These are phyloP conservation scores for Dysdera silvatica DNA, from an alignment of 1,140 invertebrate genomes.

Conservation along the genomic window DNA sequence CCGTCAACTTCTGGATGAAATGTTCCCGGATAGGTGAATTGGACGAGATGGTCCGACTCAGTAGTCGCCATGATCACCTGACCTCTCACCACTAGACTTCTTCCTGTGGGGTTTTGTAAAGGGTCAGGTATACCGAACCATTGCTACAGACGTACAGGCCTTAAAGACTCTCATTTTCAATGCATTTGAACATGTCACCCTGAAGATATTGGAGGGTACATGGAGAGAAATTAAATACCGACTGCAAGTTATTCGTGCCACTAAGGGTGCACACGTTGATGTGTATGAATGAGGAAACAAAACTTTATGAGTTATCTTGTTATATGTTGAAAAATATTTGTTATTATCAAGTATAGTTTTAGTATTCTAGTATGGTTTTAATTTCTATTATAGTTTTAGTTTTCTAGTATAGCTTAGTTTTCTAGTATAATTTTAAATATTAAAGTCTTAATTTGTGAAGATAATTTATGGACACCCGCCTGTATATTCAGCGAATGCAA, in stretches of 20 bases:
- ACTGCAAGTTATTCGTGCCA: not conserved
- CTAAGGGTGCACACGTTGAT: not conserved
- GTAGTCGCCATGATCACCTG: not conserved
- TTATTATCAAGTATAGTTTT: not conserved
- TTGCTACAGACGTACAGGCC: not conserved
- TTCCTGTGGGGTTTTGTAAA: not conserved
- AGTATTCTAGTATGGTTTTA: too few species aligned
- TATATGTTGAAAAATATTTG: not conserved
- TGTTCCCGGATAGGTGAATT: conserved; percentile 16
- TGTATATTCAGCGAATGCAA: too few species aligned
- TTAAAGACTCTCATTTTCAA: not conserved
- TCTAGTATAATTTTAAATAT: too few species aligned
- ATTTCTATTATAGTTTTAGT: too few species aligned
- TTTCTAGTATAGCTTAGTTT: too few species aligned
- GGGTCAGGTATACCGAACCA: not conserved
- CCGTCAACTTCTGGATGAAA: not conserved
- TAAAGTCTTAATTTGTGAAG: too few species aligned
- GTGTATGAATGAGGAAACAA: not conserved
- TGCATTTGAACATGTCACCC: not conserved
- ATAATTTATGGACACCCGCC: too few species aligned
- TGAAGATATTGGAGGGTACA: not conserved
- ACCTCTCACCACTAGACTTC: conserved; percentile 8
- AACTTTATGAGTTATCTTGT: not conserved
- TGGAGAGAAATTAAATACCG: not conserved
- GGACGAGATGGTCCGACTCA: conserved; percentile 1